These are phyloP conservation scores for Lontra canadensis DNA, from an alignment of 2,113 vertebrate species.

Conservation along the genomic window DNA sequence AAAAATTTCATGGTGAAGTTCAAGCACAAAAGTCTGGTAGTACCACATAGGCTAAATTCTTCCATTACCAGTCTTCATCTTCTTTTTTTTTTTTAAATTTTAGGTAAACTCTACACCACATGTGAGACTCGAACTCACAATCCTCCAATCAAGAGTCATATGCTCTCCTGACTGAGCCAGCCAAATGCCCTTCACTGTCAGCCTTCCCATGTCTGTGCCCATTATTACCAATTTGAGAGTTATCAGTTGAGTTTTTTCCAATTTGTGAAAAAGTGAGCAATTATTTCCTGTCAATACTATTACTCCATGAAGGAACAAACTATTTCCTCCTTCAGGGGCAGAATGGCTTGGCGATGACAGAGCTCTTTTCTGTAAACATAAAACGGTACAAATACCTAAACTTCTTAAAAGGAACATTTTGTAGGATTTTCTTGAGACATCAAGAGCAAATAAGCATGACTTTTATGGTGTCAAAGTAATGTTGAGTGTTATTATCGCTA, in stretches of 20 bases:
- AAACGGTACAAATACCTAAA: slow-evolving; percentile 37
- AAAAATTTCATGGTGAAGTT: not conserved
- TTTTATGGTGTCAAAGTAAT: slow-evolving; percentile 32
- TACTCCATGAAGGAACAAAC: slow-evolving; percentile 43
- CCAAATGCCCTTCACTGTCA: not conserved
- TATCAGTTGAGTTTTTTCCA: not conserved
- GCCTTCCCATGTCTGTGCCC: not conserved
- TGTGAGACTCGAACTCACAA: not conserved
- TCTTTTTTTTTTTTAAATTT: not conserved
- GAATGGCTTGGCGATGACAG: not conserved
- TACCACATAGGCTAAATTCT: not conserved
- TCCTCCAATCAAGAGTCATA: not conserved
- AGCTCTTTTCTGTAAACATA: slow-evolving; percentile 49
- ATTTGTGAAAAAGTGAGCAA: not conserved
- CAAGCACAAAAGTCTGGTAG: not conserved
- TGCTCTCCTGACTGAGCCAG: not conserved
- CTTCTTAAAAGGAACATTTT: slow-evolving; percentile 37
- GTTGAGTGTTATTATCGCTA: not conserved
- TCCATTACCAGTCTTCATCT: not conserved
- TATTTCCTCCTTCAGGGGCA: slow-evolving; percentile 24
- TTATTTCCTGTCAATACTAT: slow-evolving; percentile 6
- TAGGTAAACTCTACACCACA: not conserved
- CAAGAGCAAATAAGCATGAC: slow-evolving; percentile 56
- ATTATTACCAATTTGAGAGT: not conserved
- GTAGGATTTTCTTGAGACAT: not conserved